phyloP scores from a whole-genome alignment of 2,888 invertebrate species.

The Tryphoninae sp. region DNA sequence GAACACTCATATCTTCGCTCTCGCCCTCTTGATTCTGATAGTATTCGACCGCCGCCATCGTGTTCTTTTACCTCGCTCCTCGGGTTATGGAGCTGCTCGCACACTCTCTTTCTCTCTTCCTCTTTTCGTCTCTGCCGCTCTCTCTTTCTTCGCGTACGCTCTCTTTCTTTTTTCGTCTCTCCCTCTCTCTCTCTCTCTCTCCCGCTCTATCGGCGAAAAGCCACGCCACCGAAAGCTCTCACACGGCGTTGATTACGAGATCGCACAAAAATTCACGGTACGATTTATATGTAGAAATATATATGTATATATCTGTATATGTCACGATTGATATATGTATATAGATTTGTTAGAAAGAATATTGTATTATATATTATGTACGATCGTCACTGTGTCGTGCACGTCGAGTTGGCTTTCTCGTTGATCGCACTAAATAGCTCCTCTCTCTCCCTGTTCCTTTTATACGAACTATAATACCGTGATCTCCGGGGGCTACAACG shows the following conservation, averaged over 20 bases:
- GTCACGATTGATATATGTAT: conserved; percentile 2
- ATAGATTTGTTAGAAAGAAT: conserved; percentile 3
- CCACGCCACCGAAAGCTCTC: conserved; percentile 50
- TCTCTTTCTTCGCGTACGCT: conserved; percentile 4
- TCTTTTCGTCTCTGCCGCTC: conserved; percentile 36
- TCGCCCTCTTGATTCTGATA: conserved; percentile 75
- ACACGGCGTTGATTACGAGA: conserved; percentile 38
- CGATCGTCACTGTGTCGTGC: conserved; percentile 15
- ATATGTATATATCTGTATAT: background rate
- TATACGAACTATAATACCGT: conserved; percentile 33
- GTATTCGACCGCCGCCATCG: conserved; percentile 79
- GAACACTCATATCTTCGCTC: conserved; percentile 68
- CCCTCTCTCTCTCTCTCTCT: conserved; percentile 16
- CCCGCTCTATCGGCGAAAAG: conserved; percentile 28
- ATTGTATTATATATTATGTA: conserved; percentile 22
- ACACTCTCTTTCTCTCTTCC: conserved; percentile 35
- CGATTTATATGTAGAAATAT: conserved; percentile 7
- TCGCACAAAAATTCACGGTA: conserved; percentile 9
- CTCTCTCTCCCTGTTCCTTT: background rate
- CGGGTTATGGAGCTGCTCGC: conserved; percentile 57
- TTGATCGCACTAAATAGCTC: conserved; percentile 16
- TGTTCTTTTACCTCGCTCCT: conserved; percentile 64
- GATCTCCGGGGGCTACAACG: conserved; percentile 25
- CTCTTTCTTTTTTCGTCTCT: background rate
- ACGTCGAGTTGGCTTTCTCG: conserved; percentile 30